Conservation (phyloP, 1,140 invertebrate genomes). For the Venturia canescens region DNA sequence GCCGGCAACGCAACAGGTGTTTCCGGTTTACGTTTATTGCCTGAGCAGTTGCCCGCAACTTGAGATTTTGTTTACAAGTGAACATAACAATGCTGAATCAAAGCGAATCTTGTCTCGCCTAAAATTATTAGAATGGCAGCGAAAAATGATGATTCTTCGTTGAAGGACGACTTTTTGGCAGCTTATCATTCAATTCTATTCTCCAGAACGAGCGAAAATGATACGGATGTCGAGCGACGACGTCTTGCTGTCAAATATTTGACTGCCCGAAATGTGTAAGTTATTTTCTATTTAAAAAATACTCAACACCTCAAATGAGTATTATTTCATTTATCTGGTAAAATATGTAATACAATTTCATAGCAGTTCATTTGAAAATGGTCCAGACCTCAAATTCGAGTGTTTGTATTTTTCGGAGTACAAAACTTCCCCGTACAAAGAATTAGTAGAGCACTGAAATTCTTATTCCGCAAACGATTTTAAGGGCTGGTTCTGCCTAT, state of each 20-base stretch:
- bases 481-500: too few relatives aligned
- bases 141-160: constrained; percentile 1
- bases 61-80: background rate
- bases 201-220: constrained; percentile 59
- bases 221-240: constrained; percentile 60
- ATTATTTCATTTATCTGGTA: background rate
- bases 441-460: too few relatives aligned
- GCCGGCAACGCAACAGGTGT: background rate
- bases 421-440: too few relatives aligned
- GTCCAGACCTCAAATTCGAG: too few relatives aligned
- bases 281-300: constrained; percentile 24
- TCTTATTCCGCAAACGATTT: too few relatives aligned
- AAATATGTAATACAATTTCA: background rate
- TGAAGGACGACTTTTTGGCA: constrained; percentile 60
- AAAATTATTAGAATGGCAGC: background rate
- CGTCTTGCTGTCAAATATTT: constrained; percentile 65
- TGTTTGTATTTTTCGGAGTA: too few relatives aligned
- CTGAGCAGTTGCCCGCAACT: background rate
- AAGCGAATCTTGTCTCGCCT: background rate
- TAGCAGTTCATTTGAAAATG: too few relatives aligned
- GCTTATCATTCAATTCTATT: constrained; percentile 64
- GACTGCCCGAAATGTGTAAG: constrained; percentile 62
- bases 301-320: background rate
- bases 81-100: background rate
- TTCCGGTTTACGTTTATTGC: background rate